Conservation (phyloP, 2,113 vertebrate genomes). For the Panthera uncia region DNA sequence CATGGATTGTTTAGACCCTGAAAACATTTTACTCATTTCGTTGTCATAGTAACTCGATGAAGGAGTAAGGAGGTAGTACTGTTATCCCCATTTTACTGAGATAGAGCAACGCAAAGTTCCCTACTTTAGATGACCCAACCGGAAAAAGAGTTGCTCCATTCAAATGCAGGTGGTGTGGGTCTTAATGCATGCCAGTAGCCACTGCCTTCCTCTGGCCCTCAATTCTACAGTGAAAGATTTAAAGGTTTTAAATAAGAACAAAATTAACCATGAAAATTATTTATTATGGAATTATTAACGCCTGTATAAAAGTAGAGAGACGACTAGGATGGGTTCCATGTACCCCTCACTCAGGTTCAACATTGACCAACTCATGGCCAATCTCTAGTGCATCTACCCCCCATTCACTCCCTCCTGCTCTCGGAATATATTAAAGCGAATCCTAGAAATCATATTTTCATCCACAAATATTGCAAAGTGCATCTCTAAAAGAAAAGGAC, state of each 20-base stretch:
- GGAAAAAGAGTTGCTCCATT: neutral
- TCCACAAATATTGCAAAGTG: neutral
- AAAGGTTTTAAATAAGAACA: neutral
- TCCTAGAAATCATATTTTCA: neutral
- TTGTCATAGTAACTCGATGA: neutral
- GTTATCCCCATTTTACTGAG: neutral
- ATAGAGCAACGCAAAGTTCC: neutral
- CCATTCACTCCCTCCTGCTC: neutral
- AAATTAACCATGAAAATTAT: neutral
- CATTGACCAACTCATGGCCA: neutral
- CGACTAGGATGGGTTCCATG: neutral
- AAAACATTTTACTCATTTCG: neutral
- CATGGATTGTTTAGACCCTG: neutral
- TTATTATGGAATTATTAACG: neutral
- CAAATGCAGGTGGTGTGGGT: neutral
- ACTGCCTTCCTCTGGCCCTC: neutral
- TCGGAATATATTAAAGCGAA: neutral
- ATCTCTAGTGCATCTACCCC: neutral
- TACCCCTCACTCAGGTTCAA: neutral
- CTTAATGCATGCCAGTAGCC: neutral
- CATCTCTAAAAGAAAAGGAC: neutral
- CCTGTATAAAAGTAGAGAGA: neutral
- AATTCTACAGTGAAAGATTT: neutral
- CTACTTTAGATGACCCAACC: neutral
- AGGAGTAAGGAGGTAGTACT: neutral